Evolutionary conservation across 2,888 invertebrate genomes (phyloP), one percentile per base, ranked within the genome.

Genomic region (Crocallis elinguaria): DNA sequence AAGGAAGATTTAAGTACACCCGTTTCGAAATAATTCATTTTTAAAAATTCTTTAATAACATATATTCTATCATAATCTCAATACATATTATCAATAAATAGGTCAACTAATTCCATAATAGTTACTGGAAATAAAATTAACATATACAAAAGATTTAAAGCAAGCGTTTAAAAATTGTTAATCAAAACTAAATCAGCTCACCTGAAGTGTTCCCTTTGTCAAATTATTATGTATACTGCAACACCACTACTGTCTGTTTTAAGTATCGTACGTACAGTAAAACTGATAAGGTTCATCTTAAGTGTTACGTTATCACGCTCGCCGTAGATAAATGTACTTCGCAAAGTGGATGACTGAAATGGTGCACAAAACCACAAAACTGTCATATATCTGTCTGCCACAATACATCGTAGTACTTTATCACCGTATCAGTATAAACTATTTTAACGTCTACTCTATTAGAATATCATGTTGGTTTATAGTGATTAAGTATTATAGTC

Each of bases 251-350:
- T 52, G 62, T 68, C 61, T 64, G 61, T 62, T 60, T 60, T 57
- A 68, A 61, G 56, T 62, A 67, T 67, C 56, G 64, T 60, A 64
- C 49, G 55, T 54, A 58, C 54, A 60, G 59, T 49, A 25, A n/a
- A n/a, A 53, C 62, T 73, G 87, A 87, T 88, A 88, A 84, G 62
- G 59, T 50, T 66, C 84, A 86, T 88, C 88, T 87, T 69, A 71
- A 81, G 79, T 79, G 66, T 71, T 64, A 49, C 64, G 66, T 81
- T 81, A 84, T 83, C 84, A 62, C 43, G 42, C 60, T 32, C 58
- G 49, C 49, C 21, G 16, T 4, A 51, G 77, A 75, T 76, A 73
- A 65, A 48, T 43, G 12, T 50, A 30, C 11, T 36, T 42, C 35
- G 39, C 17, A 1, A 42, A 49, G 25, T 52, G 45, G 7, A 42